Base-by-base conservation (phyloP, 2,888 invertebrate species). In the Drosophila subsilvestris region DNA sequence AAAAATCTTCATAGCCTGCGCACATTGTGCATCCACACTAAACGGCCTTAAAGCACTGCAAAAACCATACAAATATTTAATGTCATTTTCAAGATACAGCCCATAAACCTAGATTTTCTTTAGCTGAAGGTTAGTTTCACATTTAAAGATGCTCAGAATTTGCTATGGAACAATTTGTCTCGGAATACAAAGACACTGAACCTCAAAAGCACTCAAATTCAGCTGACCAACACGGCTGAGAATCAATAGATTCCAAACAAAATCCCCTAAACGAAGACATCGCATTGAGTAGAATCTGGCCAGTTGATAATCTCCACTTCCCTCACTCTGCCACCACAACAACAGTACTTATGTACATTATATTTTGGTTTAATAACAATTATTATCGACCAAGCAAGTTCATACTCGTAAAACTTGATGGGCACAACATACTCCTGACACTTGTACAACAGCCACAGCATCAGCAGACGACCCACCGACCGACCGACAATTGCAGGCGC, bases 341-440 rank as follows among this genome's bases (percentile, higher is more conserved):
- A 25, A 50, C 18, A 25, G 29, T 57, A 71, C 27, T 54, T 22
- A n/a, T n/a, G 42, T n/a, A 54, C 29, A 53, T 49, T 45, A 44
- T 48, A 45, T 18, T 56, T 70, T 59, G 56, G 44, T 53, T 67
- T 61, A 86, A 86, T 82, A 75, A 58, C 62, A 65, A 86, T 71
- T 71, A 74, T 78, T 81, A 51, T 59, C 53, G 53, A 54, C 22
- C 51, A 43, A 59, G 65, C 47, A 29, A 63, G 61, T 57, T 65
- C 81, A 74, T 84, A 2, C 22, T 22, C 22, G 22, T 22, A 81
- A 79, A 87, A 79, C 50, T 53, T 75, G 67, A 87, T 76, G 85
- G 59, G 44, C 44, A 32, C 44, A 32, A 12, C 32, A 72, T 74
- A 63, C 60, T 72, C 56, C 55, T 25, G n/a, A n/a, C n/a, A 54